Evolutionary conservation across 2,797 vertebrate genomes (phyloP).

Genomic region (Rhabdomys pumilio): DNA sequence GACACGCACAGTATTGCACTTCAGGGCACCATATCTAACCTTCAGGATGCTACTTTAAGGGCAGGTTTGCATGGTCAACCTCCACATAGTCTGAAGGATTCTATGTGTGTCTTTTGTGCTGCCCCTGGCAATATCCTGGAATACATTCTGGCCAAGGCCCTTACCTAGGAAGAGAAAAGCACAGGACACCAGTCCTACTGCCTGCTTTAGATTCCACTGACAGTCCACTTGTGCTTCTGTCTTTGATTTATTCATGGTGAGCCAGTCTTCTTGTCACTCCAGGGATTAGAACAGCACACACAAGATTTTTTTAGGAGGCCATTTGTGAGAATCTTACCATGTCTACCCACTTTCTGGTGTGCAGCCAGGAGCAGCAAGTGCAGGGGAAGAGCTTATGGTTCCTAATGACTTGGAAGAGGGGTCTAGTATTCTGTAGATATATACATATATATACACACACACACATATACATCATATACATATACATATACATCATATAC

Average conservation of each 20-base stretch:
- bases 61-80: not conserved
- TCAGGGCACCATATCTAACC: not conserved
- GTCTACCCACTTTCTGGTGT: no score
- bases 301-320: not conserved
- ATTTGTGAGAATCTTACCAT: not conserved
- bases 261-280: not conserved
- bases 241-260: no score
- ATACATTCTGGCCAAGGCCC: not conserved
- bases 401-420: not conserved
- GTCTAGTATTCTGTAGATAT: not conserved
- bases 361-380: not conserved
- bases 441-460: no score
- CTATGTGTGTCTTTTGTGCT: not conserved
- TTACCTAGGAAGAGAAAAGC: not conserved
- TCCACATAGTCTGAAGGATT: not conserved
- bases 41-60: not conserved
- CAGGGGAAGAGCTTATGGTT: no score
- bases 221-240: not conserved
- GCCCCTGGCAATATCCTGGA: not conserved
- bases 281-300: not conserved
- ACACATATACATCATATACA: no score
- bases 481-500: no score
- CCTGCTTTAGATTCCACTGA: not conserved
- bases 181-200: no score
- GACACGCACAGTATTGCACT: not conserved